Conservation (phyloP, 2,797 vertebrate genomes). For the Clarias laeviceps region DNA sequence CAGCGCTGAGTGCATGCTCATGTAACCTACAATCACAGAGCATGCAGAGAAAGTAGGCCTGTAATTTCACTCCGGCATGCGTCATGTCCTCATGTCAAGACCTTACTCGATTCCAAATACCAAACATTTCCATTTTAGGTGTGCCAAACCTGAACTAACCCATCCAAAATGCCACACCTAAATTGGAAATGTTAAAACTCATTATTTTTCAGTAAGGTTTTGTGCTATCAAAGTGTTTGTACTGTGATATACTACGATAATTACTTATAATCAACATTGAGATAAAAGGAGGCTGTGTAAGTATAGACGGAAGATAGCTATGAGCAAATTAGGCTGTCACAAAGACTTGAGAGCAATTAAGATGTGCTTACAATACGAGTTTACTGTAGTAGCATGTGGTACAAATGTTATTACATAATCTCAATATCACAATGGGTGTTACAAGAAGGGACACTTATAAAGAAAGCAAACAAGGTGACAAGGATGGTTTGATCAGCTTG, state of each 20-base stretch:
- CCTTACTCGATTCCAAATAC: too few species aligned
- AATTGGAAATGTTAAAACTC: too few species aligned
- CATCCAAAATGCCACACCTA: too few species aligned
- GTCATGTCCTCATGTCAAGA: background rate
- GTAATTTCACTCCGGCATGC: background rate
- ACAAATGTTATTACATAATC: background rate
- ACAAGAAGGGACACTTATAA: background rate
- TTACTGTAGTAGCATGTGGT: background rate
- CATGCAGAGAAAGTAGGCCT: background rate
- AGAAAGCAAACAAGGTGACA: background rate
- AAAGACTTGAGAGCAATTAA: background rate
- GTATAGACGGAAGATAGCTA: background rate
- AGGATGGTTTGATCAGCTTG: too few species aligned
- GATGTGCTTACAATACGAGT: background rate
- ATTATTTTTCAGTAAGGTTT: too few species aligned
- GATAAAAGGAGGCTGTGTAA: background rate
- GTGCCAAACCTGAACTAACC: background rate
- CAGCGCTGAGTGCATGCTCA: constrained; percentile 80
- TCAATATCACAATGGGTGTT: background rate
- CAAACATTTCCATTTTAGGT: background rate
- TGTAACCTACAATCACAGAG: constrained; percentile 70
- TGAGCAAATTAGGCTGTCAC: background rate
- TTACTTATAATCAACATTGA: background rate
- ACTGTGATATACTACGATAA: background rate
- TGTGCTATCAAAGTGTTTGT: background rate